Base-by-base conservation (phyloP, 2,113 vertebrate species). In the Peromyscus maniculatus region DNA sequence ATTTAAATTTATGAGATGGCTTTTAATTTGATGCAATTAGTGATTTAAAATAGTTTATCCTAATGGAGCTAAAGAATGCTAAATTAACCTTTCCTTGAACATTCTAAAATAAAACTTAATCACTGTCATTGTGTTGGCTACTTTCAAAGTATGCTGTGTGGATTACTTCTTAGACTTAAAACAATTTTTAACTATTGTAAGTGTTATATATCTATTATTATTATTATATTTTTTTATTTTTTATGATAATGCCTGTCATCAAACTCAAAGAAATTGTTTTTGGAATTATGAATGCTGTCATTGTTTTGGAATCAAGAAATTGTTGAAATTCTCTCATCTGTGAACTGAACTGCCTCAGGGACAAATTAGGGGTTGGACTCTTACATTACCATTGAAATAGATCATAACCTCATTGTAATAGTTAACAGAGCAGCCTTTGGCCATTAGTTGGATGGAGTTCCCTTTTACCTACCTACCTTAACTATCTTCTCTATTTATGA, bases 21-120 rank as follows among this genome's bases (percentile, higher is more conserved):
- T 97, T 97, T 97, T 96, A 93, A 67, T 96, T 94, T 95, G 79
- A 95, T 90, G 55, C 75, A 91, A 96, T 86, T 97, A 91, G 69
- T 83, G 74, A 78, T 86, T 96, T 93, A 74, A 97, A 96, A 89
- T n/a, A 31, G 46, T 94, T 96, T 93, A 93, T 87, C 82, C 62
- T 97, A 95, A 96, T 33, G 31, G 78, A 94, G 93, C 90, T 96
- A 96, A 93, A 94, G 66, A 97, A 90, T 95, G 59, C 90, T 55
- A 96, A 96, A 77, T 95, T 94, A 75, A 94, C 94, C 59, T 91
- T 87, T 95, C 24, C 26, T 64, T 46, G 91, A 72, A 78, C 55
- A 66, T 96, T 95, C 46, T 95, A 93, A 96, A 97, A 90, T 95
- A 96, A 97, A 95, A 88, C 39, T 86, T 97, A 96, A 87, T 93